phyloP scores from a whole-genome alignment of 2,888 invertebrate genomes.

The Melanostoma scalare region DNA sequence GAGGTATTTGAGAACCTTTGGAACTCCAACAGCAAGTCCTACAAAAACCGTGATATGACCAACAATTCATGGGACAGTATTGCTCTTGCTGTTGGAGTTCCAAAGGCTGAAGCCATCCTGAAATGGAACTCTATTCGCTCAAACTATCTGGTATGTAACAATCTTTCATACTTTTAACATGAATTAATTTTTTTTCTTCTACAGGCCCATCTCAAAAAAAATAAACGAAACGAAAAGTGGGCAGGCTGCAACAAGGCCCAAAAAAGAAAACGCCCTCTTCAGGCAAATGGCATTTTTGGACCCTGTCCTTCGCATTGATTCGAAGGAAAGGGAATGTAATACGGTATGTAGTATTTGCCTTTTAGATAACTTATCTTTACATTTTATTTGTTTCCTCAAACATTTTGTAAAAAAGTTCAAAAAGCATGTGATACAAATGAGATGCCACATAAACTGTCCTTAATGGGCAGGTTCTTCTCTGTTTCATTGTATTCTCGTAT shows the following conservation, averaged over 20 bases:
- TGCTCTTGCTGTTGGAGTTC: background rate
- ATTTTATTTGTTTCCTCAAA: constrained; percentile 85
- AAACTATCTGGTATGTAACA: too few species aligned
- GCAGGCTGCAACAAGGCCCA: too few species aligned
- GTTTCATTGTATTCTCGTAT: constrained; percentile 88
- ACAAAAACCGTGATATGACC: constrained; percentile 10
- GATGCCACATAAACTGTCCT: constrained; percentile 98
- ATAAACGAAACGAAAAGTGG: too few species aligned
- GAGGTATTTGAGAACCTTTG: background rate
- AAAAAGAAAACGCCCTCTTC: constrained; percentile 79
- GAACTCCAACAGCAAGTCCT: background rate
- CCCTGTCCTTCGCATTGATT: too few species aligned
- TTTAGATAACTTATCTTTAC: too few species aligned
- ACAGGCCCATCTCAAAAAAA: too few species aligned
- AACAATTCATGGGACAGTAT: constrained; percentile 6
- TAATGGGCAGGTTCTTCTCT: constrained; percentile 86
- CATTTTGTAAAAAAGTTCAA: constrained; percentile 99
- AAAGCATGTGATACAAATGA: constrained; percentile 99
- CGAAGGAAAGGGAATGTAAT: too few species aligned
- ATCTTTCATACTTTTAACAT: too few species aligned
- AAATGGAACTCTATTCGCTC: background rate
- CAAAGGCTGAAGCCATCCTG: background rate
- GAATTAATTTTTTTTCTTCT: too few species aligned
- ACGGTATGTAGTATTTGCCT: too few species aligned
- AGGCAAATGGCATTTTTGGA: too few species aligned